A percentile compares a stretch with the other conserved stretches of the same genome.
Evolutionary conservation across 1,140 invertebrate genomes (phyloP).

Genomic region (Lamellibrachia luymesi): DNA sequence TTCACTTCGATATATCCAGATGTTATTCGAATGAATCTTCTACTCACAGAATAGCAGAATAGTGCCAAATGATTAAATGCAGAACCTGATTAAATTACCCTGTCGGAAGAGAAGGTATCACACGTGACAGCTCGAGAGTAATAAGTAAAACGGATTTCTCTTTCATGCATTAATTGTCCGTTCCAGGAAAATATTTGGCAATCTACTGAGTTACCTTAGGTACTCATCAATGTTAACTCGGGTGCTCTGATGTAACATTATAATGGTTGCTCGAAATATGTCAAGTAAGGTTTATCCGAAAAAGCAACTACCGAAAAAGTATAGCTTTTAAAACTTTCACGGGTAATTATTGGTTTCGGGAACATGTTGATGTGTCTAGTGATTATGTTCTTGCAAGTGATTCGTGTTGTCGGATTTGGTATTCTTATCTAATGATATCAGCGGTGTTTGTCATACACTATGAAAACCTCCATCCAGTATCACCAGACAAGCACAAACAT

Average conservation of each 20-base stretch:
- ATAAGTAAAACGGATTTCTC: neutral
- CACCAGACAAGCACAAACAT: too few species aligned
- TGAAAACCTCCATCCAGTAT: too few species aligned
- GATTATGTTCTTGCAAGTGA: neutral
- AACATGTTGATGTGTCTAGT: neutral
- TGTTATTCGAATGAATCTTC: too few species aligned
- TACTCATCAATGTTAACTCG: neutral
- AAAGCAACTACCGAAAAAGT: neutral
- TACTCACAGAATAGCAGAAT: too few species aligned
- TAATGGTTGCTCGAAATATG: neutral
- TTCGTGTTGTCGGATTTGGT: neutral
- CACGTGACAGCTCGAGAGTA: neutral
- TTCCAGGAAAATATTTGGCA: neutral
- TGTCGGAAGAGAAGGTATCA: neutral
- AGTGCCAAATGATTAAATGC: neutral
- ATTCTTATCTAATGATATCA: too few species aligned
- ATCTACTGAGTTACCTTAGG: neutral
- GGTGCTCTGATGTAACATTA: neutral
- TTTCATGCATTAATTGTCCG: neutral
- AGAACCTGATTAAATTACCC: neutral
- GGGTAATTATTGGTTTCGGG: neutral
- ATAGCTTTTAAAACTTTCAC: neutral
- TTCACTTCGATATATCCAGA: too few species aligned
- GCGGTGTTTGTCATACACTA: too few species aligned
- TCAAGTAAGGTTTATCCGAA: neutral